Percentiles rank a stretch among this genome's conserved stretches.
Evolutionary conservation across 2,797 vertebrate genomes (phyloP).

Genomic region (Agapornis canus): DNA sequence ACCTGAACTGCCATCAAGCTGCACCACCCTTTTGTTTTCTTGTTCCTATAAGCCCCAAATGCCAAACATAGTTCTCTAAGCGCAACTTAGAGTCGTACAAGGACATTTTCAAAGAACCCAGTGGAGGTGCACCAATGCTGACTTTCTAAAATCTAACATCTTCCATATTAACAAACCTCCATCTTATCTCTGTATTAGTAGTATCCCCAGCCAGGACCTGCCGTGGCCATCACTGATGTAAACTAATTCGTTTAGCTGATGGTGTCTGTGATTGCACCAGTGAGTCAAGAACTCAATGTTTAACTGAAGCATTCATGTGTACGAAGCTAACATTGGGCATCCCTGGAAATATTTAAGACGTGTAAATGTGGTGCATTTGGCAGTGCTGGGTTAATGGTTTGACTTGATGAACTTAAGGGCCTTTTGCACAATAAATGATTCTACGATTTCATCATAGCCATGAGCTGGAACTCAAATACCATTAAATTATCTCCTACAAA

Average conservation of each 20-base stretch:
- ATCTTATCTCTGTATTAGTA: neutral
- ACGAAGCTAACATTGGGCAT: accelerated
- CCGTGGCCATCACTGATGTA: neutral
- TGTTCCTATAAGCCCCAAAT: neutral
- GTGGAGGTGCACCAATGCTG: neutral
- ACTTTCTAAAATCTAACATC: neutral
- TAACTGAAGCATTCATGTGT: neutral
- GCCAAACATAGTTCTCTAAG: neutral
- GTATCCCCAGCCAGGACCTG: neutral
- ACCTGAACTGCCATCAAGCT: neutral
- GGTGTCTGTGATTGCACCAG: neutral
- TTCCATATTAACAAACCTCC: neutral
- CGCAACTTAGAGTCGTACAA: neutral
- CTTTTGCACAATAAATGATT: neutral
- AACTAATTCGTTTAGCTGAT: neutral
- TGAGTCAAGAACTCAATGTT: neutral
- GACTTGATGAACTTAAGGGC: neutral
- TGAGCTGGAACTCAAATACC: neutral
- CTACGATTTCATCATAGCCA: neutral
- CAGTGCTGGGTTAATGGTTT: neutral
- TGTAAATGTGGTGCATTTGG: neutral
- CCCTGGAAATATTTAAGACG: neutral
- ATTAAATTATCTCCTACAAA: neutral
- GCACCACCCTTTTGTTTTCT: neutral
- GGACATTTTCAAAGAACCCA: neutral